These are phyloP conservation scores for Parnassius apollo DNA, from an alignment of 2,888 invertebrate genomes.

Conservation along the genomic window DNA sequence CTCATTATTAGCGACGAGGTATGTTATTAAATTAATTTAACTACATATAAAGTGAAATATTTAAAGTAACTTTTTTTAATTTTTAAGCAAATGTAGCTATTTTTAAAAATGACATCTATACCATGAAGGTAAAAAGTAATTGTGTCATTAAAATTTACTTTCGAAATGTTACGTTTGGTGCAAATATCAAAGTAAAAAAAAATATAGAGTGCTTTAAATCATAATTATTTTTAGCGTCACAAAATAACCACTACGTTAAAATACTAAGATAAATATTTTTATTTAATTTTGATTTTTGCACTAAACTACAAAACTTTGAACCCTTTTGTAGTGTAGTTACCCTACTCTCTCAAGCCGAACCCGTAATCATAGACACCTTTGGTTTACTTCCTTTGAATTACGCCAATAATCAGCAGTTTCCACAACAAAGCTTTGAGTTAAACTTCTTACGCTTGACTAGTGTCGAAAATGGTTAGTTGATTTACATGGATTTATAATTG, in stretches of 20 bases:
- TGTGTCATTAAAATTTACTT: constrained; percentile 53
- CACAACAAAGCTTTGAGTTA: constrained; percentile 60
- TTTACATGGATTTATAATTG: constrained; percentile 57
- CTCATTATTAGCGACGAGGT: constrained; percentile 97
- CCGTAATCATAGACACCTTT: constrained; percentile 68
- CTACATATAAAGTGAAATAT: constrained; percentile 21
- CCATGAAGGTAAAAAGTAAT: constrained; percentile 53
- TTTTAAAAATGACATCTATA: constrained; percentile 46
- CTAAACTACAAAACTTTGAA: constrained; percentile 30
- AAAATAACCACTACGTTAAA: not conserved
- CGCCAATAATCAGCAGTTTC: constrained; percentile 56
- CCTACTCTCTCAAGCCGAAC: constrained; percentile 80
- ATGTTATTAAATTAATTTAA: constrained; percentile 56
- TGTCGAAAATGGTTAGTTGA: constrained; percentile 50
- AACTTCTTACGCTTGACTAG: constrained; percentile 60
- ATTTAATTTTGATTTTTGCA: constrained; percentile 24
- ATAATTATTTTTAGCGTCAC: not conserved
- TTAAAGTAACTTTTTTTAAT: constrained; percentile 25
- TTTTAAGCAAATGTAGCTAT: constrained; percentile 30
- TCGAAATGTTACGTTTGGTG: constrained; percentile 34
- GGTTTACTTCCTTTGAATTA: constrained; percentile 50
- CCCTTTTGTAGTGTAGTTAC: constrained; percentile 51
- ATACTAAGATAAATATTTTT: not conserved
- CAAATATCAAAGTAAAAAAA: constrained; percentile 22
- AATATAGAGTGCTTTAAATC: not conserved